These are phyloP conservation scores for Rhopalosiphum nymphaeae DNA, from an alignment of 2,888 invertebrate genomes.

Conservation along the genomic window DNA sequence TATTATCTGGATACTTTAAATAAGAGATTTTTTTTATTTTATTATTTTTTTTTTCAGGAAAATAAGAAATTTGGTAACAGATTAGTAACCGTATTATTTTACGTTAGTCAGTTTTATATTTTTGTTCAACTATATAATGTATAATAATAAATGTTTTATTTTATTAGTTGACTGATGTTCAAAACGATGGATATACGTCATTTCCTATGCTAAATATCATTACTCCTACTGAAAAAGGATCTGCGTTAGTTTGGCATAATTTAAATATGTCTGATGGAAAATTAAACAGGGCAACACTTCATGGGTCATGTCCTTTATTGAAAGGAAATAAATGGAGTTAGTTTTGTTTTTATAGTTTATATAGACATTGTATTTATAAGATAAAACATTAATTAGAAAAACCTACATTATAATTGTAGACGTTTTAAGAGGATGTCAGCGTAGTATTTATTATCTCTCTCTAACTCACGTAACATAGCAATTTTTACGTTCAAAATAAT, in stretches of 20 bases:
- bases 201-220: not conserved
- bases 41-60: slow-evolving; percentile 8
- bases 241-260: slow-evolving; percentile 37
- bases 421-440: no score
- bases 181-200: slow-evolving; percentile 4
- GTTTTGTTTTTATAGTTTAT: not conserved
- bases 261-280: not conserved
- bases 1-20: not conserved
- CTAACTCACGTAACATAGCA: no score
- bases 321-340: slow-evolving; percentile 58
- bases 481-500: no score
- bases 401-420: no score
- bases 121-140: not conserved
- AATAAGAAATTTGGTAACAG: not conserved
- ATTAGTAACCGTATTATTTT: slow-evolving; percentile 33
- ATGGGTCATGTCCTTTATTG: slow-evolving; percentile 45
- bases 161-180: slow-evolving; percentile 27
- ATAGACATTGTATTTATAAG: not conserved
- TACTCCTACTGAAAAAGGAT: not conserved
- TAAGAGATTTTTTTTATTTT: no score
- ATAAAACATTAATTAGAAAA: not conserved
- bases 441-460: no score
- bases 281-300: not conserved
- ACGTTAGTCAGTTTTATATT: slow-evolving; percentile 24
- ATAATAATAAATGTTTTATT: not conserved